Evolutionary conservation across 2,888 invertebrate genomes (phyloP), one percentile per base, ranked within the genome.

Genomic region (Calameuta filiformis): DNA sequence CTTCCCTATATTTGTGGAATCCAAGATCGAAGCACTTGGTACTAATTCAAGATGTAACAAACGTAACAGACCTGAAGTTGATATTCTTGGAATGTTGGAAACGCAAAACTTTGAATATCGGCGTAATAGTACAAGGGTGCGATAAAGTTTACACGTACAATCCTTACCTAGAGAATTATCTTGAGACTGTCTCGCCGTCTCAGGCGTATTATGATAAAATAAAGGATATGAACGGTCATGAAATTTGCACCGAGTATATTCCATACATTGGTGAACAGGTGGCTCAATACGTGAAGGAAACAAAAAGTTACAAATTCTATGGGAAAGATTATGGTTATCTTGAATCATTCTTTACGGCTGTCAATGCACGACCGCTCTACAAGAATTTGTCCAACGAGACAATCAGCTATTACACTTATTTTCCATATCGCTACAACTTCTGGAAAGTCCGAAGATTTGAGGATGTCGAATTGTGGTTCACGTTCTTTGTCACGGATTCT

Each of bases 91-190:
- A 56, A 33, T 76, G 75, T 35, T 78, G 76, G 78, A 71, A 35
- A n/a, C 31, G 68, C 35, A 40, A 11, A 68, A 71, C 73, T 11
- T 71, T 76, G 15, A 76, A 78, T 68, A 68, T 73, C 31, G 78
- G 34, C n/a, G 56, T 75, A 35, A 68, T 76, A 4, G 31, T 76
- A 23, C 23, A 12, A 35, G 73, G 73, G 35, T 15, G 30, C 9
- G 30, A 30, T 15, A 31, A 78, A 35, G 75, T 75, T 40, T 78
- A 76, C 68, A 78, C 78, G 31, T 78, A 78, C 31, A 78, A 78
- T 75, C 78, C 78, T 12, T 78, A 73, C 34, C 11, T 78, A 1
- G 68, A 56, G 15, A 71, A 76, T 31, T 35, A n/a, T 35, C 30
- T 35, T 35, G 15, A 76, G 9, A 35, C 31, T 15, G 73, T 73